Conservation (phyloP, 1,140 invertebrate species). For the Zaprionus inermis region DNA sequence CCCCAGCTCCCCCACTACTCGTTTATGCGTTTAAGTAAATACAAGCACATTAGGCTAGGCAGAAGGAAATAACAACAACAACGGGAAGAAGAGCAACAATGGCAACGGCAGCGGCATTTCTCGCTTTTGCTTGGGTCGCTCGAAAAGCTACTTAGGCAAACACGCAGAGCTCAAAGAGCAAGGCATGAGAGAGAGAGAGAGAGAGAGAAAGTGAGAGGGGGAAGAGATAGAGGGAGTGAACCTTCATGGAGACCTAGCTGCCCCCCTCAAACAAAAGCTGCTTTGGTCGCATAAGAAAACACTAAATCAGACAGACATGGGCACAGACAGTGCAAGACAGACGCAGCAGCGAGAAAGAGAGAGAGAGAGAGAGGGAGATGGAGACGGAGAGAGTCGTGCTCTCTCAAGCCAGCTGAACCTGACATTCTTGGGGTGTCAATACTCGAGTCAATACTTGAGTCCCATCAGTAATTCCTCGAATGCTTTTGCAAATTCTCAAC, state of each 20-base stretch:
- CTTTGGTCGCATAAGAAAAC: constrained; percentile 32
- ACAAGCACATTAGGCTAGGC: constrained; percentile 50
- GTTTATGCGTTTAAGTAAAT: constrained; percentile 54
- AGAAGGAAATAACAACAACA: constrained; percentile 13
- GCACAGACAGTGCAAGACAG: background rate
- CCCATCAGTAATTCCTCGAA: constrained; percentile 37
- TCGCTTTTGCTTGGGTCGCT: constrained; percentile 1
- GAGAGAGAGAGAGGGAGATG: background rate
- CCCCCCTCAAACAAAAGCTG: constrained; percentile 11
- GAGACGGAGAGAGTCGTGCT: background rate
- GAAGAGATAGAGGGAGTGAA: background rate
- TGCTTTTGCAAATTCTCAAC: constrained; percentile 37
- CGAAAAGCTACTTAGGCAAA: constrained; percentile 41
- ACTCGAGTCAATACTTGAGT: constrained; percentile 30
- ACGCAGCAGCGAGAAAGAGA: background rate
- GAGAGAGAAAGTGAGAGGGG: background rate
- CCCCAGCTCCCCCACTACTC: background rate
- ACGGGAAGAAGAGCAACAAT: constrained; percentile 1
- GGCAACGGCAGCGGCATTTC: constrained; percentile 5
- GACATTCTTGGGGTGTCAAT: background rate
- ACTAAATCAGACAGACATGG: constrained; percentile 9
- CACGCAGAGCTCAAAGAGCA: constrained; percentile 43
- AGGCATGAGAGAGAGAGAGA: constrained; percentile 28
- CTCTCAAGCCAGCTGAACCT: background rate
- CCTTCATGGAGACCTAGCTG: no score